phyloP scores from a whole-genome alignment of 2,797 vertebrate genomes.

The Danio aesculapii region DNA sequence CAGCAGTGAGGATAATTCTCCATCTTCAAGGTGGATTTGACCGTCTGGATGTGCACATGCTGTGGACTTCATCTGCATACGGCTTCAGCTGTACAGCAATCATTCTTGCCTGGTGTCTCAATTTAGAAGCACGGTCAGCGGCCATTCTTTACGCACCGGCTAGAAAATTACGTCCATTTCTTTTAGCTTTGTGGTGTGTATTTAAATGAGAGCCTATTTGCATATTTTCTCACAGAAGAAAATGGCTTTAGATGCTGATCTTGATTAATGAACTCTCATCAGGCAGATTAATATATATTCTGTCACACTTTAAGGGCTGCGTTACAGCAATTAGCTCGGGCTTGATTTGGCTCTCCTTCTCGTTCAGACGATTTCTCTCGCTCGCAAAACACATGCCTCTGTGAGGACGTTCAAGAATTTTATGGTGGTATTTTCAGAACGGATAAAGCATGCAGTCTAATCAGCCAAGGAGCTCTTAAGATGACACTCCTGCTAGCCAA shows the following conservation, averaged over 20 bases:
- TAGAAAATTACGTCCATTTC: slow-evolving; percentile 23
- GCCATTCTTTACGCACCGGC: slow-evolving; percentile 3
- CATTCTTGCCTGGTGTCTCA: slow-evolving; percentile 11
- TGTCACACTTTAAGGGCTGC: slow-evolving; percentile 44
- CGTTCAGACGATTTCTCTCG: not conserved
- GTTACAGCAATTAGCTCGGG: slow-evolving; percentile 33
- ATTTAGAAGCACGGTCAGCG: not conserved
- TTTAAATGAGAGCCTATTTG: slow-evolving; percentile 40
- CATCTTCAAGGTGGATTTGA: slow-evolving; percentile 36
- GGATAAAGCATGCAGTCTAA: not conserved
- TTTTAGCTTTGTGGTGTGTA: slow-evolving; percentile 42
- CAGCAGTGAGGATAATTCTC: slow-evolving; percentile 43
- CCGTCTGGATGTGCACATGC: slow-evolving; percentile 30
- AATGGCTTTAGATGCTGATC: slow-evolving; percentile 45
- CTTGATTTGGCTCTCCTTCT: slow-evolving; percentile 31
- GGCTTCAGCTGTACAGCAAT: slow-evolving; percentile 12
- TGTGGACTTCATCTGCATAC: slow-evolving; percentile 9
- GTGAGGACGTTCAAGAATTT: slow-evolving; percentile 23
- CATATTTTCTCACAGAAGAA: slow-evolving; percentile 33
- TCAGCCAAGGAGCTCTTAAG: slow-evolving; percentile 20
- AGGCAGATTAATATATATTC: slow-evolving; percentile 45
- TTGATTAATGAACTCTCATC: slow-evolving; percentile 47
- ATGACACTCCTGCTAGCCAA: not conserved
- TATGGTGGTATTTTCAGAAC: slow-evolving; percentile 21
- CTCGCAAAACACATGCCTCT: slow-evolving; percentile 3